A percentile compares a stretch with the other conserved stretches of the same genome.
phyloP scores from a whole-genome alignment of 2,797 vertebrate species.

The Aeoliscus strigatus region DNA sequence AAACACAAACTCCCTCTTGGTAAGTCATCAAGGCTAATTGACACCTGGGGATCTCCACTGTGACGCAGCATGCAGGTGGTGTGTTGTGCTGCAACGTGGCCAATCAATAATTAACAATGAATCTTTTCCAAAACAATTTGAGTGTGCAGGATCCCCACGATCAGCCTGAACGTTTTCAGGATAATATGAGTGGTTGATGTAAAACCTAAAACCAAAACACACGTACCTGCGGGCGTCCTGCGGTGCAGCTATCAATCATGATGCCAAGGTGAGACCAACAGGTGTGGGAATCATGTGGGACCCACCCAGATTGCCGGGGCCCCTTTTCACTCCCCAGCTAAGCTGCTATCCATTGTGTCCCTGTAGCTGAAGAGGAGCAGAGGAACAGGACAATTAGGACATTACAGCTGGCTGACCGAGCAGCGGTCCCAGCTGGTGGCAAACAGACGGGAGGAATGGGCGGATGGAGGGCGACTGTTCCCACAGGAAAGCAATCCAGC shows the following conservation, averaged over 20 bases:
- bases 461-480: slow-evolving; percentile 44
- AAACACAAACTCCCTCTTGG: slow-evolving; percentile 67
- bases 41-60: slow-evolving; percentile 61
- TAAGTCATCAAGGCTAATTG: slow-evolving; percentile 75
- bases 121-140: too few species aligned
- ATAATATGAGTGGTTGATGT: not conserved
- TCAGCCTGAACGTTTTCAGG: too few species aligned
- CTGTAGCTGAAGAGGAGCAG: slow-evolving; percentile 48
- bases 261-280: slow-evolving; percentile 58
- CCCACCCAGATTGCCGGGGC: slow-evolving; percentile 46
- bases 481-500: slow-evolving; percentile 67
- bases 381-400: slow-evolving; percentile 70
- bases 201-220: not conserved
- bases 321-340: slow-evolving; percentile 48
- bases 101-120: slow-evolving; percentile 1
- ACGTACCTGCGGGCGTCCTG: slow-evolving; percentile 28
- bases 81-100: slow-evolving; percentile 21
- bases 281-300: slow-evolving; percentile 70
- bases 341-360: slow-evolving; percentile 57
- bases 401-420: slow-evolving; percentile 72
- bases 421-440: slow-evolving; percentile 65
- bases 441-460: slow-evolving; percentile 43
- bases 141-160: too few species aligned
- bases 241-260: slow-evolving; percentile 15
- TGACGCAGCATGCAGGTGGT: too few species aligned